phyloP scores from a whole-genome alignment of 2,113 vertebrate genomes.

The Lamprologus callipterus region DNA sequence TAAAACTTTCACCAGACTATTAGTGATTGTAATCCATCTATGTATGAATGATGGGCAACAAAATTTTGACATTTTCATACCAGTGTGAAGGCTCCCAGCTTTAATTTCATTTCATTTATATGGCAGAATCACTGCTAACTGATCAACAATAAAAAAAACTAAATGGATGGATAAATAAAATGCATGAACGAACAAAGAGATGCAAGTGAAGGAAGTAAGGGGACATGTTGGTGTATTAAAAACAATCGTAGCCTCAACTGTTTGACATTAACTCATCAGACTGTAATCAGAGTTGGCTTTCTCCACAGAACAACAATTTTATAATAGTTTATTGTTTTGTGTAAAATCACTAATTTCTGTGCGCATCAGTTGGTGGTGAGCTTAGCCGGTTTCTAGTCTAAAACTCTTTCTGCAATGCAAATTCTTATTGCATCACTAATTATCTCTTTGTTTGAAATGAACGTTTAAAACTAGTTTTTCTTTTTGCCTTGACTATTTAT shows the following conservation, averaged over 20 bases:
- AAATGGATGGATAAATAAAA: not conserved
- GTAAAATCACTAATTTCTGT: not conserved
- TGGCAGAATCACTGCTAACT: not conserved
- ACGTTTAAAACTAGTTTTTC: not conserved
- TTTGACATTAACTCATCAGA: not conserved
- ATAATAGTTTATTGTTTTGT: not conserved
- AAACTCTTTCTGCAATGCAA: not conserved
- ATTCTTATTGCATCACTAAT: not conserved
- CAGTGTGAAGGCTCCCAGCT: not conserved
- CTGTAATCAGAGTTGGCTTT: not conserved
- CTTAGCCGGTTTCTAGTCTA: not conserved
- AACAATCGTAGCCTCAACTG: not conserved
- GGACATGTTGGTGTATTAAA: fast-evolving
- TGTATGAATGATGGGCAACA: not conserved
- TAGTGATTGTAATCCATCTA: not conserved
- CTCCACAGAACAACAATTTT: not conserved
- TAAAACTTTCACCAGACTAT: not conserved
- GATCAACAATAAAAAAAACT: not conserved
- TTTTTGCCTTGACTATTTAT: not conserved
- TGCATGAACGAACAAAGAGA: fast-evolving
- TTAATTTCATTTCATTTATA: not conserved
- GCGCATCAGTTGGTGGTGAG: not conserved
- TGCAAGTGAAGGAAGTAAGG: not conserved
- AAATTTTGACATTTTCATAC: not conserved
- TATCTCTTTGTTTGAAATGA: not conserved